Evolutionary conservation across 2,113 vertebrate species (phyloP), one percentile per base, ranked within the genome.

Genomic region (Gobiocypris rarus): DNA sequence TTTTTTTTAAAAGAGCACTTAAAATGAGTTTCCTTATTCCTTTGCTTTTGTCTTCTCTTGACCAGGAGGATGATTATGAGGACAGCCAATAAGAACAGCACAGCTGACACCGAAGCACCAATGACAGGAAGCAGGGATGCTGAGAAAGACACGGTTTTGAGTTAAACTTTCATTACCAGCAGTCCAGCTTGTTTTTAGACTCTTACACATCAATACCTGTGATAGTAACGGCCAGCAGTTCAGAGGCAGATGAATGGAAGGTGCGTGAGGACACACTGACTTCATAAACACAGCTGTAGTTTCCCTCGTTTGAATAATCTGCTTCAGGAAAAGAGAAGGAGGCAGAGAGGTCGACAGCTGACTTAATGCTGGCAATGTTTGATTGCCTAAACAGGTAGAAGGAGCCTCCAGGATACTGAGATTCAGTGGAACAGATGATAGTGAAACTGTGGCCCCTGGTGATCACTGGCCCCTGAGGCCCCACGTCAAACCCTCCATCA

Each of bases 241-340:
- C 19, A 45, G 56, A 61, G 38, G 19, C 1, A 22, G 26, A 22
- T 5, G 86, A 87, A 17, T 0, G 31, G 34, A 89, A 86, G 38
- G 26, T 26, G 24, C 19, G 82, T n/a, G 58, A 63, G 28, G 82
- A 87, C 7, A 87, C 75, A 19, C 5, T 81, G 70, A 87, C 82
- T 67, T 87, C 58, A 79, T 87, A 86, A 81, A 58, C 59, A 78
- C 88, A 89, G 22, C 71, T 86, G 84, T 86, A 89, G 67, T 70
- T 86, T 75, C 88, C 88, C 69, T 83, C 77, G 14, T 87, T 28
- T 45, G 26, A 45, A 70, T 45, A 82, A 19, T 87, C 86, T 67
- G 71, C 84, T 22, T 82, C 61, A 58, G 70, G 50, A 75, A 86
- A 69, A 0, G 9, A n/a, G 84, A 89, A 89, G 59, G 45, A 50